These are phyloP conservation scores for Nannospalax galili DNA, from an alignment of 2,113 vertebrate species.

Conservation along the genomic window DNA sequence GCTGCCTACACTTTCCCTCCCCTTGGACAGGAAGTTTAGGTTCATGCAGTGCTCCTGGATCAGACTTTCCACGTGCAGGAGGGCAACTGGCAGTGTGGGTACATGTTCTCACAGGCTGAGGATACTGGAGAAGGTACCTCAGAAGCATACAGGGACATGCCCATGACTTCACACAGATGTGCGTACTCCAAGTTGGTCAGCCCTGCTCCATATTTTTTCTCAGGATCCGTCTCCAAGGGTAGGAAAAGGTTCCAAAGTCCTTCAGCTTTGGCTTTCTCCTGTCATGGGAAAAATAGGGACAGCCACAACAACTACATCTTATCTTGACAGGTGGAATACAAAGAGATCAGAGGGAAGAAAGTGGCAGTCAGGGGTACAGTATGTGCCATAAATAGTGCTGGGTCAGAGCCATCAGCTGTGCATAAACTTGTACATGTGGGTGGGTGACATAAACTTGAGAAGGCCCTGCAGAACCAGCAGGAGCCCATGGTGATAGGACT, in stretches of 20 bases:
- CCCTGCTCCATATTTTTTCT: slow-evolving; percentile 81
- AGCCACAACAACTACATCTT: neutral
- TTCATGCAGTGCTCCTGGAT: neutral
- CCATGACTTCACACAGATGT: slow-evolving; percentile 85
- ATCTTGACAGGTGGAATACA: neutral
- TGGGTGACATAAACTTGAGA: accelerated
- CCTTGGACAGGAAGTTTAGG: neutral
- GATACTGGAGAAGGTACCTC: slow-evolving; percentile 75
- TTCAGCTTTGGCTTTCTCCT: slow-evolving; percentile 82
- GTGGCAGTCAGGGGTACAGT: neutral
- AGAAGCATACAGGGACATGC: slow-evolving; percentile 80
- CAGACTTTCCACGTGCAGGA: neutral
- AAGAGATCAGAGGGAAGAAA: neutral
- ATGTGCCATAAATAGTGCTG: neutral
- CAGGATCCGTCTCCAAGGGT: slow-evolving; percentile 81
- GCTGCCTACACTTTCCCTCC: neutral
- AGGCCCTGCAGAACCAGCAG: accelerated
- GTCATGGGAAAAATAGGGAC: neutral
- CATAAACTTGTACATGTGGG: too few species aligned
- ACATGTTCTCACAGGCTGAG: accelerated
- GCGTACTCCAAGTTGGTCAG: slow-evolving; percentile 84
- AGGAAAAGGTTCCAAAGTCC: slow-evolving; percentile 87
- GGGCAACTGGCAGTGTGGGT: too few species aligned
- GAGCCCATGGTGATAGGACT: accelerated
- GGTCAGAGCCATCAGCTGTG: neutral